Evolutionary conservation across 2,888 invertebrate genomes (phyloP).

Genomic region (Nyleta sp.): DNA sequence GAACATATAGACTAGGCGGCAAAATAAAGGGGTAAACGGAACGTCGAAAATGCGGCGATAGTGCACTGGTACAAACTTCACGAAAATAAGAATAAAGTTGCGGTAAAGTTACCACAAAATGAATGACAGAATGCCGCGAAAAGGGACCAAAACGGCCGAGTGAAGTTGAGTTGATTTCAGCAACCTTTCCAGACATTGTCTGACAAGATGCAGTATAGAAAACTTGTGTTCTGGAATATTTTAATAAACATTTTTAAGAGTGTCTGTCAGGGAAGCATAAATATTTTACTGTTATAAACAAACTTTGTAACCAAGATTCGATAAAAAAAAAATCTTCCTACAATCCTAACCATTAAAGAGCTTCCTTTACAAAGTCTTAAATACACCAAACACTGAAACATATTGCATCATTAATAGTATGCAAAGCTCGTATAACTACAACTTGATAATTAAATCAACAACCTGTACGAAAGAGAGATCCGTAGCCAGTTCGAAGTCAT

Average conservation of each 20-base stretch:
- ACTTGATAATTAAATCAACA: too few species aligned
- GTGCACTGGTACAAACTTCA: slow-evolving; percentile 30
- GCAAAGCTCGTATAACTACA: too few species aligned
- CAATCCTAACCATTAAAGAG: too few species aligned
- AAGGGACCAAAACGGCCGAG: not conserved
- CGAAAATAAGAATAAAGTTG: slow-evolving; percentile 46
- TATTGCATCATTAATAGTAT: too few species aligned
- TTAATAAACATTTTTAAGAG: too few species aligned
- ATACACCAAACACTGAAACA: too few species aligned
- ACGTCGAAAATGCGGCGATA: slow-evolving; percentile 36
- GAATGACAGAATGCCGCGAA: slow-evolving; percentile 19
- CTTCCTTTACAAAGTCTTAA: too few species aligned
- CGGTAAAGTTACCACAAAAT: slow-evolving; percentile 38
- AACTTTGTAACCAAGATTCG: too few species aligned
- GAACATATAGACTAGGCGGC: slow-evolving; percentile 46
- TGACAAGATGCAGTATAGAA: not conserved
- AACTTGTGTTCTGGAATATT: not conserved
- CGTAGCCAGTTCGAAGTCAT: not conserved
- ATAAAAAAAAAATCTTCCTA: too few species aligned
- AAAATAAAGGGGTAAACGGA: slow-evolving; percentile 51
- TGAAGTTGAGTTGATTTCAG: slow-evolving; percentile 12
- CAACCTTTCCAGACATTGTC: slow-evolving; percentile 3
- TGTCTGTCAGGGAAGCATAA: too few species aligned
- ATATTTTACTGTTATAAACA: too few species aligned
- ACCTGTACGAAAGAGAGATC: too few species aligned